These are phyloP conservation scores for Drosophila atroscutellata DNA, from an alignment of 2,888 invertebrate species.

Conservation along the genomic window DNA sequence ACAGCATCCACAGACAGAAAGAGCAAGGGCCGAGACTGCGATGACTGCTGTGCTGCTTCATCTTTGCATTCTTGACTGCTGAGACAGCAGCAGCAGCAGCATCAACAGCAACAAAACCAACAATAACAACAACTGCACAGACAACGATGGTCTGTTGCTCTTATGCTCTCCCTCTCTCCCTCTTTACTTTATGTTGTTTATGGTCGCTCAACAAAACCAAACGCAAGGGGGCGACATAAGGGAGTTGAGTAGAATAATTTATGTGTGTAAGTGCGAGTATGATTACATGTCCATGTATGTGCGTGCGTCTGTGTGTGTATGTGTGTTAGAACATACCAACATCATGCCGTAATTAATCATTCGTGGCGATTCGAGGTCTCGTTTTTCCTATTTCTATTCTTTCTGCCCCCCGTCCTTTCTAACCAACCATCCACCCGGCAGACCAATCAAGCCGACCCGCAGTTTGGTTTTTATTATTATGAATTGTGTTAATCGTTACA, in stretches of 20 bases:
- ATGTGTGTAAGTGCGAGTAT: background rate
- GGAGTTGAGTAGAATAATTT: slow-evolving; percentile 26
- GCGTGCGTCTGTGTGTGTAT: background rate
- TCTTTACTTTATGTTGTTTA: slow-evolving; percentile 24
- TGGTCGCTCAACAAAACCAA: slow-evolving; percentile 41
- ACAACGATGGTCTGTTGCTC: slow-evolving; percentile 34
- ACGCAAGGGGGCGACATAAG: slow-evolving; percentile 35
- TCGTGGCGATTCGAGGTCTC: slow-evolving; percentile 37
- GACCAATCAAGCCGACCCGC: slow-evolving; percentile 51
- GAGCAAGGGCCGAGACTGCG: slow-evolving; percentile 44
- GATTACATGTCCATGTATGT: slow-evolving; percentile 3
- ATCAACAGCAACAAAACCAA: slow-evolving; percentile 25
- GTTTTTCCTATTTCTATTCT: slow-evolving; percentile 5
- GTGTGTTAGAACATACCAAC: slow-evolving; percentile 4
- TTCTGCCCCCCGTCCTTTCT: background rate
- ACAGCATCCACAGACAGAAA: slow-evolving; percentile 34
- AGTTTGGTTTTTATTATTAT: slow-evolving; percentile 61
- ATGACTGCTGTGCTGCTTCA: slow-evolving; percentile 43
- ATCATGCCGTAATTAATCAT: slow-evolving; percentile 56
- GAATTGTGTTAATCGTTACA: slow-evolving; percentile 65
- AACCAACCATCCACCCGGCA: background rate
- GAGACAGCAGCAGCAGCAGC: slow-evolving; percentile 52
- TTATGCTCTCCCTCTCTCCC: background rate
- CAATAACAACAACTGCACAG: slow-evolving; percentile 29
- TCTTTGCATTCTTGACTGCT: slow-evolving; percentile 70